Evolutionary conservation across 2,888 invertebrate genomes (phyloP), one percentile per base, ranked within the genome.

Genomic region (Pinctada fucata): DNA sequence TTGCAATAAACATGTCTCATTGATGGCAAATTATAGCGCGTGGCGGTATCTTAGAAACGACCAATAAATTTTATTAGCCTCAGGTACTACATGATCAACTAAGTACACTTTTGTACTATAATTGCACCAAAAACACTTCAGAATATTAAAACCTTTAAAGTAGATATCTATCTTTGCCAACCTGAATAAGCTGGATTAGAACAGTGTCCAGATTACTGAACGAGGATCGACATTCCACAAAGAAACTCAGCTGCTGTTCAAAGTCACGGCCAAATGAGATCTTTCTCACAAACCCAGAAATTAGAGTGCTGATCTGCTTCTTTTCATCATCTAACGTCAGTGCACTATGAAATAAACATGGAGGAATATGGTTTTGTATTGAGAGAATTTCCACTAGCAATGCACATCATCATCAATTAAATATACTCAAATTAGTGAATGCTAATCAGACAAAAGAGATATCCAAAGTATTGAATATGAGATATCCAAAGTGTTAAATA

Each of bases 171-270:
- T 31, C 31, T 31, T 31, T 31, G 31, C 31, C 69, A 75, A 96
- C 97, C 93, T 97, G 97, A 0, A 99, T 96, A 64, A 99, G 94
- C 75, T 97, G 95, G 63, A 95, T 94, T 67, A 97, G 95, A 16
- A 98, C 97, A 2, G 95, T 93, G 92, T 99, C 98, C 64, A 99
- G 94, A 93, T 97, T 98, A 72, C 96, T 96, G 93, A 99, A 98
- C 0, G 96, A 95, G 4, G 96, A 96, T 84, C 99, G 94, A 13
- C 97, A 96, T 91, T 98, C 97, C 0, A 97, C 98, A 92, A 97
- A 98, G 93, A 98, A 99, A 90, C 95, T 95, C 8, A 99, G 94
- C 91, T 97, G 97, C 87, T 96, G 96, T 90, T 99, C 98, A 90
- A 97, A 95, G 92, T 98, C 97, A 13, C 90, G 86, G 8, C 96